These are phyloP conservation scores for Megalurothrips usitatus DNA, from an alignment of 2,888 invertebrate genomes.

Conservation along the genomic window DNA sequence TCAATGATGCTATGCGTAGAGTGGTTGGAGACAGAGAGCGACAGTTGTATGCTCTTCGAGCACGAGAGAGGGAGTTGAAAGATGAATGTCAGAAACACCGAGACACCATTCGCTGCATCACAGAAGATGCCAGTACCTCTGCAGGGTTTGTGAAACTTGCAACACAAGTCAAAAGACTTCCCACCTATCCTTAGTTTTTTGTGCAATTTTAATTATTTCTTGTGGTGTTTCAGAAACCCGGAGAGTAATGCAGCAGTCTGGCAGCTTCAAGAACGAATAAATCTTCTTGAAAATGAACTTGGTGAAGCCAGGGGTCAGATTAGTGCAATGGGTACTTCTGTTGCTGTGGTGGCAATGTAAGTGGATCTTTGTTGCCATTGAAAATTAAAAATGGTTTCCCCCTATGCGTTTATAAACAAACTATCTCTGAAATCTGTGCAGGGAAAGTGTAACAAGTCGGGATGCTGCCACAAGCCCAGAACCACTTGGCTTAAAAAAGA, in stretches of 20 bases:
- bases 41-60: constrained; percentile 61
- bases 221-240: not conserved
- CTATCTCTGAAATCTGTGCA: constrained; percentile 32
- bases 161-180: not conserved
- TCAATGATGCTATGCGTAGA: constrained; percentile 61
- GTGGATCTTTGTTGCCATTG: constrained; percentile 32
- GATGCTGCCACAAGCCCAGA: constrained; percentile 51
- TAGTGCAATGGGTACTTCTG: constrained; percentile 52
- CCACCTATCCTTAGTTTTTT: not conserved
- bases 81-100: constrained; percentile 64
- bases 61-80: constrained; percentile 56
- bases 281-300: constrained; percentile 37
- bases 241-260: not conserved
- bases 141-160: not conserved
- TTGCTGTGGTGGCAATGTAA: constrained; percentile 51
- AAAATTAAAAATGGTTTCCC: constrained; percentile 31
- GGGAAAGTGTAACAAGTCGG: constrained; percentile 40
- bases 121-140: constrained; percentile 47
- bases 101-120: constrained; percentile 62
- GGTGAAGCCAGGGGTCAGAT: constrained; percentile 46
- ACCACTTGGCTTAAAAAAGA: constrained; percentile 37
- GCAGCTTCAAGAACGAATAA: constrained; percentile 30
- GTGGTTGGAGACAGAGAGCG: constrained; percentile 68
- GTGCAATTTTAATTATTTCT: not conserved
- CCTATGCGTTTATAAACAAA: constrained; percentile 33